Conservation (phyloP, 2,888 invertebrate genomes). For the Chelonus formosanus region DNA sequence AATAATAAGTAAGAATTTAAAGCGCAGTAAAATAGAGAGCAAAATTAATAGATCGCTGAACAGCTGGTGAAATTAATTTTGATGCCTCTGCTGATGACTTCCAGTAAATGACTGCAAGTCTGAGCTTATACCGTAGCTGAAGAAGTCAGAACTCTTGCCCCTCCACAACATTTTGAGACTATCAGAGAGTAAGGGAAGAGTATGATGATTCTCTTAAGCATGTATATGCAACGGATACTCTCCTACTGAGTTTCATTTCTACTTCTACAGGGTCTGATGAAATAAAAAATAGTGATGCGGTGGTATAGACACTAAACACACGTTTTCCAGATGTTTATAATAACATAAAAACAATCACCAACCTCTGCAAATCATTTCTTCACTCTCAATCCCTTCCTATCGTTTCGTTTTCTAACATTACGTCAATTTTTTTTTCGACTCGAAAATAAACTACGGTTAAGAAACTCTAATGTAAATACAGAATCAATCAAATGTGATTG, state of each 20-base stretch:
- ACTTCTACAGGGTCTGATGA: slow-evolving; percentile 1
- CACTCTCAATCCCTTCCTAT: background rate
- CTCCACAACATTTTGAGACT: slow-evolving; percentile 12
- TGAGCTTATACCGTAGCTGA: slow-evolving; percentile 17
- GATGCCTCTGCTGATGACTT: slow-evolving; percentile 43
- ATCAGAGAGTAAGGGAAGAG: background rate
- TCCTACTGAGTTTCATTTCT: slow-evolving; percentile 7
- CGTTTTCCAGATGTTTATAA: background rate
- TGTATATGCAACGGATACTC: slow-evolving; percentile 11
- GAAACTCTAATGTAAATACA: no score
- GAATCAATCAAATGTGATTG: no score
- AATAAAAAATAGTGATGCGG: background rate
- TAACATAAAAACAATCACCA: slow-evolving; percentile 3
- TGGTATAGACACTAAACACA: background rate
- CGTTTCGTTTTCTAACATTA: background rate
- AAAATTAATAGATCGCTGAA: background rate
- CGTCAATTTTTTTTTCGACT: no score
- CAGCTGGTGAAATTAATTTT: background rate
- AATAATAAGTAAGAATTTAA: background rate
- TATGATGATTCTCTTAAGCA: background rate
- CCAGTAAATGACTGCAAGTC: slow-evolving; percentile 52
- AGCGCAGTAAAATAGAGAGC: background rate
- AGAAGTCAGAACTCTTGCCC: slow-evolving; percentile 27
- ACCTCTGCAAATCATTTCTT: slow-evolving; percentile 5
- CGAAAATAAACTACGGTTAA: no score